These are phyloP conservation scores for Melanotaenia nigrans DNA, from an alignment of 2,797 vertebrate genomes.

Conservation along the genomic window DNA sequence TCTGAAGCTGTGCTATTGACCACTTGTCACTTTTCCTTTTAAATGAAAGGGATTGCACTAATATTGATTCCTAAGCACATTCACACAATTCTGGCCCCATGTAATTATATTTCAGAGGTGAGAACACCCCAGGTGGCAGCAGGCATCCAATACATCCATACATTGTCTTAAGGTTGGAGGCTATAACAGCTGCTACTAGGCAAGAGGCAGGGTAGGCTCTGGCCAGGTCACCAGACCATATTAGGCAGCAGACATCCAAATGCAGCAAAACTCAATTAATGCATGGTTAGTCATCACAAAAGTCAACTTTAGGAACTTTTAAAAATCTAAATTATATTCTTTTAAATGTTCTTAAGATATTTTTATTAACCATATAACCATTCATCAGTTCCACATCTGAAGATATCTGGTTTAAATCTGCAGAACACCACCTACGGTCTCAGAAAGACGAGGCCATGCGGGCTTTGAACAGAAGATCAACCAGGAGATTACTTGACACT, in stretches of 20 bases:
- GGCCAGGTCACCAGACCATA: no score
- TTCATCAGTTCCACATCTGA: not conserved
- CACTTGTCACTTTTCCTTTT: not conserved
- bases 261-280: no score
- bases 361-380: not conserved
- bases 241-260: no score
- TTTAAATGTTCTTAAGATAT: not conserved
- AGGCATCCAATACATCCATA: not conserved
- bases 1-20: slow-evolving; percentile 7
- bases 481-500: not conserved
- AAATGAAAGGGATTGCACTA: not conserved
- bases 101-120: not conserved
- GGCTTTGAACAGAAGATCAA: not conserved
- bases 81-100: not conserved
- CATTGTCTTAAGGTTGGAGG: not conserved
- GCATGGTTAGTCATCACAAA: not conserved
- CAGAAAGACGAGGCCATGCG: not conserved
- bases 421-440: not conserved
- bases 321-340: not conserved
- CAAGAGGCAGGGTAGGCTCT: no score
- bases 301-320: not conserved
- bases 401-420: not conserved
- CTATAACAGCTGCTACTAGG: no score
- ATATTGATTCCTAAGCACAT: not conserved
- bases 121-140: not conserved